phyloP scores from a whole-genome alignment of 2,888 invertebrate species.

The Atrina japonica region DNA sequence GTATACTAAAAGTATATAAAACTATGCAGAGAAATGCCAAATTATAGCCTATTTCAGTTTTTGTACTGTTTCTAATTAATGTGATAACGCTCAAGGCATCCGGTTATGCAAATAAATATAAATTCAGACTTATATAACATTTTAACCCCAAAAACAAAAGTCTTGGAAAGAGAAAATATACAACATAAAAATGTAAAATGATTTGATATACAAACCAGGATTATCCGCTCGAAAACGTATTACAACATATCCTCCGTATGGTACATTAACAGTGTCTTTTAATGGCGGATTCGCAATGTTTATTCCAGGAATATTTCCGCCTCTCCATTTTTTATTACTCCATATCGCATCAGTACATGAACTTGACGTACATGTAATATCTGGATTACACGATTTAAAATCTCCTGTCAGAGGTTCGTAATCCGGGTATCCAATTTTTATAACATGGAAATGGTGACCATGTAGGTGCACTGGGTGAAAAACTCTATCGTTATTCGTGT shows the following conservation, averaged over 20 bases:
- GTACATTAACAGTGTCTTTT: slow-evolving; percentile 6
- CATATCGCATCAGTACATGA: slow-evolving; percentile 1
- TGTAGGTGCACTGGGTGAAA: slow-evolving; percentile 5
- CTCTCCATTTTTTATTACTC: background rate
- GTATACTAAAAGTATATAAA: no score
- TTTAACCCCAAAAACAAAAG: no score
- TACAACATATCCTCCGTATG: slow-evolving; percentile 1
- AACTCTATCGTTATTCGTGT: background rate
- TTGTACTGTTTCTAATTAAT: no score
- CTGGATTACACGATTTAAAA: background rate
- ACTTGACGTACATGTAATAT: slow-evolving; percentile 4
- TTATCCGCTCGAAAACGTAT: slow-evolving; percentile 6
- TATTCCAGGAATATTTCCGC: background rate
- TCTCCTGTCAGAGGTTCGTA: background rate
- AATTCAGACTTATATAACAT: no score
- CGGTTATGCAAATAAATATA: no score
- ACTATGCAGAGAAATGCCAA: no score
- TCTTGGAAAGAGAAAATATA: no score
- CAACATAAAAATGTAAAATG: background rate
- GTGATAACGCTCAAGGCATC: no score
- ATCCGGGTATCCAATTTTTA: slow-evolving; percentile 7
- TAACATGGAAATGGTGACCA: slow-evolving; percentile 12
- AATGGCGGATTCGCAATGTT: background rate
- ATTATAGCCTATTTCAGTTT: no score
- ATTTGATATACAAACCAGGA: background rate